Percentiles rank a stretch among this genome's conserved stretches.
phyloP scores from a whole-genome alignment of 2,888 invertebrate species.

The Hoplodrina ambigua region DNA sequence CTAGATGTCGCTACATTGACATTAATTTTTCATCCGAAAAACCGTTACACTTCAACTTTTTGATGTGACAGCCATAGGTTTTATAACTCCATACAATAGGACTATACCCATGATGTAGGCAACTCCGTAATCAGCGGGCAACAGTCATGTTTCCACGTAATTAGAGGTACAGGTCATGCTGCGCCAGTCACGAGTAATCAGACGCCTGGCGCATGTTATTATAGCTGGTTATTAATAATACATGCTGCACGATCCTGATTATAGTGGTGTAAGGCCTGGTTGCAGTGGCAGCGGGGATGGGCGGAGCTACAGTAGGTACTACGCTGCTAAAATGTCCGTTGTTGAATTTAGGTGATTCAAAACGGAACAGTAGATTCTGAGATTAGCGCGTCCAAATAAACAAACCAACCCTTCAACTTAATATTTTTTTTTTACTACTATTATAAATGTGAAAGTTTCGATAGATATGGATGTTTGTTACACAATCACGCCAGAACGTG shows the following conservation, averaged over 20 bases:
- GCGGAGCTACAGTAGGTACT: not conserved
- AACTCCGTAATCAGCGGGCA: conserved; percentile 28
- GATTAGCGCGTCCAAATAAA: no score
- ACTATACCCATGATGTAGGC: not conserved
- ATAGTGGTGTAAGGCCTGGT: conserved; percentile 22
- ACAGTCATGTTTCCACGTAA: conserved; percentile 55
- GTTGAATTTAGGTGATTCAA: no score
- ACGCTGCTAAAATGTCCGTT: not conserved
- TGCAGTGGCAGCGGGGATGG: conserved; percentile 16
- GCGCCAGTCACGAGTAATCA: conserved; percentile 60
- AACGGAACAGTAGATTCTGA: no score
- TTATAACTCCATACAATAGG: not conserved
- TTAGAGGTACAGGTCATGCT: conserved; percentile 64
- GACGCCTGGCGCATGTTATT: conserved; percentile 64
- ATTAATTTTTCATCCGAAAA: no score
- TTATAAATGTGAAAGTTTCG: no score
- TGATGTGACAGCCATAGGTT: not conserved
- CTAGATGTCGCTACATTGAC: no score
- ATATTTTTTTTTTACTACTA: no score
- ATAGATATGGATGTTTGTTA: no score
- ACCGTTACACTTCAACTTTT: not conserved
- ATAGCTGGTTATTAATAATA: conserved; percentile 60
- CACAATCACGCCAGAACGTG: no score
- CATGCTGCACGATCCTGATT: conserved; percentile 53
- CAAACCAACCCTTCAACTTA: no score